Evolutionary conservation across 2,888 invertebrate genomes (phyloP).

Genomic region (Galerucella calmariensis): DNA sequence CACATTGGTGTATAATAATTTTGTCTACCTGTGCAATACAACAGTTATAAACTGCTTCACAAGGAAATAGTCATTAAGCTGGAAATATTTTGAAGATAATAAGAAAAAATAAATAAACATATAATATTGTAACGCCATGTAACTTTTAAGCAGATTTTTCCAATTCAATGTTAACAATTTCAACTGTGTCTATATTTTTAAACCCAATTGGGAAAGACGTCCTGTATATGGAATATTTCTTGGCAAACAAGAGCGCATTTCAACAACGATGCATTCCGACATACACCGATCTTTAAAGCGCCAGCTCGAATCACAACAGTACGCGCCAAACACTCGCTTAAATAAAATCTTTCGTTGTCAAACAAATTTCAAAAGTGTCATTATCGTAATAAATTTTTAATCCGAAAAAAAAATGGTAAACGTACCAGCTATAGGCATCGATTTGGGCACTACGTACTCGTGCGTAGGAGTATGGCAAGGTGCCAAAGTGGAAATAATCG

Average conservation of each 20-base stretch:
- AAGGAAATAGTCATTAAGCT: too few relatives aligned
- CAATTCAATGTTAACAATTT: too few relatives aligned
- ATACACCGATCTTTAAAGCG: not conserved
- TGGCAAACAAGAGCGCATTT: not conserved
- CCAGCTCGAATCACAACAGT: constrained; percentile 36
- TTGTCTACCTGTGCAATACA: too few relatives aligned
- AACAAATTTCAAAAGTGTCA: constrained; percentile 33
- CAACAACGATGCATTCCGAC: constrained; percentile 5
- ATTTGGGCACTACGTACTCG: constrained; percentile 88
- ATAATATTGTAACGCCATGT: too few relatives aligned
- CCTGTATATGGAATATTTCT: not conserved
- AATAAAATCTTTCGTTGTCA: constrained; percentile 22
- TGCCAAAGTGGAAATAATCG: constrained; percentile 86
- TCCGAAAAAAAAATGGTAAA: constrained; percentile 47
- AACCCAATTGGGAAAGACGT: too few relatives aligned
- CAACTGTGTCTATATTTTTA: too few relatives aligned
- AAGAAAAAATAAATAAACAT: too few relatives aligned
- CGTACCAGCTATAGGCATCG: constrained; percentile 61
- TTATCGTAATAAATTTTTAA: constrained; percentile 8
- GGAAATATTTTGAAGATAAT: too few relatives aligned
- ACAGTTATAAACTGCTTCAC: too few relatives aligned
- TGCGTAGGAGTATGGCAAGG: constrained; percentile 85
- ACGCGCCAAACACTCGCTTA: constrained; percentile 42
- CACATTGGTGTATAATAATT: too few relatives aligned
- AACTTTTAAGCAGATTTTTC: too few relatives aligned